Base-by-base conservation (phyloP, 2,797 vertebrate species). In the Pseudochirops corinnae region DNA sequence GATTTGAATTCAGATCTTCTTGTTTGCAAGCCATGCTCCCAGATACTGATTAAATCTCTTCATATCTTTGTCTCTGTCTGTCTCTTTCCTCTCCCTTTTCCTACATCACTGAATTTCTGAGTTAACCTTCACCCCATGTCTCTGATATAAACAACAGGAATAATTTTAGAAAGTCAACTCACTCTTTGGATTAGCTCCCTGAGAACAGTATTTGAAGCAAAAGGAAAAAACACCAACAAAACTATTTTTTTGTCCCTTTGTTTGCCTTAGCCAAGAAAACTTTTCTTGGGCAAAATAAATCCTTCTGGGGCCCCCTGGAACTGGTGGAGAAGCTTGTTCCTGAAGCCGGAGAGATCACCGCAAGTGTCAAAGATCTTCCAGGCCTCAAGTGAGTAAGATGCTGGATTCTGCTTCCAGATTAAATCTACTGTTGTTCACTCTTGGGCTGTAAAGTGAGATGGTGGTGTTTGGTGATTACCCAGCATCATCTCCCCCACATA, bases 211-310 rank as follows among this genome's bases (percentile, higher is more conserved):
- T 28, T 46, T 46, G 74, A 46, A 39, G 74, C 67, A 46, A 82
- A 46, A 46, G 16, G 16, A 60, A 31, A 67, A 62, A 33, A 33
- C 12, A 31, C 11, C 12, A 31, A 58, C 95, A 56, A 56, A 97
- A 92, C 93, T 93, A 56, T 29, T 94, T 13, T 33, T 93, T 93
- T 94, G 28, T 96, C 97, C 31, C 12, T 97, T 95, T 96, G 92
- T 94, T 94, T 96, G 26, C 91, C 92, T 96, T 96, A 99, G 99
- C 99, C 93, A 99, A 99, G 99, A 99, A 99, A 99, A 99, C 99
- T 11, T 99, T 99, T 95, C 99, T 99, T 96, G 99, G 99, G 18
- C 99, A 99, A 99, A 99, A 99, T 97, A 99, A 99, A 98, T 99
- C 99, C 0, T 99, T 99, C 96, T 99, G 99, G 99, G 99, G 99